These are phyloP conservation scores for Pterocles gutturalis DNA, from an alignment of 2,113 vertebrate species.

Conservation along the genomic window DNA sequence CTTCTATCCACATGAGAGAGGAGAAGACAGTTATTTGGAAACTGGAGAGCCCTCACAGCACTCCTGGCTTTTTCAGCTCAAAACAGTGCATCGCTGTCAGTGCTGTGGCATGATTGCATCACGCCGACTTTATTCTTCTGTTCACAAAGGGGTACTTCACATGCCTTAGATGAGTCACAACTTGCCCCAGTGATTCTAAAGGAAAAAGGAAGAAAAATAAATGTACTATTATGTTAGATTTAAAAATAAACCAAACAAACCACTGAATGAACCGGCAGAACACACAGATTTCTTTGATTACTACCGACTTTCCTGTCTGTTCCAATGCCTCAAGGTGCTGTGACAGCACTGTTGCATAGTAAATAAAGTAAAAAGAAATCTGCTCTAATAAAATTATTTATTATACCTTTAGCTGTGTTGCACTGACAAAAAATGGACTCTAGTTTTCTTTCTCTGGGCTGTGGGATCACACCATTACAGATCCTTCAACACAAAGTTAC, in stretches of 20 bases:
- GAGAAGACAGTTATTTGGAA: background rate
- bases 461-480: background rate
- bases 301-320: background rate
- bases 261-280: background rate
- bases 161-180: conserved; percentile 11
- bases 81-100: background rate
- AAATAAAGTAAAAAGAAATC: background rate
- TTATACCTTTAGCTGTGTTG: background rate
- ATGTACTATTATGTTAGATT: background rate
- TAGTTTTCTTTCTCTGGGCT: background rate
- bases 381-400: background rate
- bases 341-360: background rate
- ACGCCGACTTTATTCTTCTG: background rate
- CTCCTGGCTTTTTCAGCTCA: background rate
- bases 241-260: background rate
- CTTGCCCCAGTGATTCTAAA: background rate
- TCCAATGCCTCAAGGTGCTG: background rate
- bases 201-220: conserved; percentile 3
- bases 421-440: background rate
- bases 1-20: background rate
- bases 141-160: conserved; percentile 1
- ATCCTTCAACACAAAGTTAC: background rate
- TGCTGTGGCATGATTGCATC: background rate
- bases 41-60: background rate
- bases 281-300: background rate